Evolutionary conservation across 2,888 invertebrate species (phyloP), one percentile per base, ranked within the genome.

Genomic region (Junonia oenone): DNA sequence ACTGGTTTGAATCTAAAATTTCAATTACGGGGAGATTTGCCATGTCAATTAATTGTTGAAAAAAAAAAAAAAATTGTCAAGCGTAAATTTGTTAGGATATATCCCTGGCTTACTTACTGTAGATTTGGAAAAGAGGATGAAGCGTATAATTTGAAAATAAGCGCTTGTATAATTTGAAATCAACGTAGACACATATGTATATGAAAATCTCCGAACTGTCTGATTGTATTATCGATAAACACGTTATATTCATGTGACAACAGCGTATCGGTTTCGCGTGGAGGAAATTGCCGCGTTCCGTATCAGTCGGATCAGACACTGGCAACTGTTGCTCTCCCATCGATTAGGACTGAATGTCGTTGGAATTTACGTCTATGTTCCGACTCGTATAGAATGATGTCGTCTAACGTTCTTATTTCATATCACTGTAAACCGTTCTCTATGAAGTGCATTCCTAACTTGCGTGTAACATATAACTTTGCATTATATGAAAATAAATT

Each of bases 251-350:
- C 48, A 33, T 51, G 29, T 46, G 46, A 58, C 19, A 27, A 29
- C 45, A 45, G n/a, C 45, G 56, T 63, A 62, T 61, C 57, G 49
- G 55, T 54, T 40, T 62, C 45, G 59, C 51, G 48, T 56, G 60
- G 52, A 58, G 58, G 62, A 59, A 61, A 63, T 63, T 59, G 63
- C 55, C 52, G 37, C 53, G 50, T 59, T 59, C 45, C 59, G 51
- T 56, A 53, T 59, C 59, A 63, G 54, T 59, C 45, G 54, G 50
- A 58, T 58, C 56, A 60, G 54, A 45, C 59, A 45, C 40, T 40
- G 55, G 37, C 55, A 62, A 59, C 59, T 59, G 57, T 59, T 62
- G 57, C 62, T 55, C 49, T 52, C 47, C 27, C 33, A 57, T 55
- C 57, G 55, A 57, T 59, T 55, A 47, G 40, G 31, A 53, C 45